Evolutionary conservation across 2,797 vertebrate species (phyloP), one percentile per base, ranked within the genome.

Genomic region (Tokudaia muenninki): DNA sequence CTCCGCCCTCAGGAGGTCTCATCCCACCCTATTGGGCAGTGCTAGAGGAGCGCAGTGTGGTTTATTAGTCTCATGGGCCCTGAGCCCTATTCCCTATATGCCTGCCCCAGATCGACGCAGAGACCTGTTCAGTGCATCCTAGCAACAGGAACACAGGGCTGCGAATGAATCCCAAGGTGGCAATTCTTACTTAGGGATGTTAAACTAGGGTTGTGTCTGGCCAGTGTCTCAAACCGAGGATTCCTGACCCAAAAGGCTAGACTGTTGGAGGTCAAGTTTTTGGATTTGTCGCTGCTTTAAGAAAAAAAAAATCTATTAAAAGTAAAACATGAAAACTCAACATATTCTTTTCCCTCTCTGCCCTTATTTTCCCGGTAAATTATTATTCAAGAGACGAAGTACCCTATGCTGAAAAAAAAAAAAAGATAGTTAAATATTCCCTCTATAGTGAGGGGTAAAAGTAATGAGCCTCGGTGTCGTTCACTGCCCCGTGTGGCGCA

Each of bases 1-100:
- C 24, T 75, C 61, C 21, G 77, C n/a, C 47, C 14, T 3, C 1
- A 2, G 34, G 59, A 4, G 1, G 41, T 9, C 21, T 34, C 31
- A 37, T 26, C 72, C 63, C 1, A 0, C 3, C 26, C 52, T 55
- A 0, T 0, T 9, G 37, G 4, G 0, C 44, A 12, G 41, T 37
- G 50, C 24, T 86, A 44, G 44, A 41, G 67, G 6, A 11, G 4
- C 1, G 59, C 3, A 5, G 22, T 44, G 21, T 81, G 37, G 2
- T 0, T 44, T 5, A 50, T 12, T 2, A 3, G 16, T 31, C 37
- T 34, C 8, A 0, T 2, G 31, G 41, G 50, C n/a, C 34, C 4
- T 0, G 4, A 21, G 19, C 34, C 74, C 79, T 41, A 65, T 67
- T 37, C 21, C 7, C 24, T 7, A 0, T 2, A 6, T 0, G 1